Conservation (phyloP, 2,113 vertebrate species). For the Genyomyrus donnyi region DNA sequence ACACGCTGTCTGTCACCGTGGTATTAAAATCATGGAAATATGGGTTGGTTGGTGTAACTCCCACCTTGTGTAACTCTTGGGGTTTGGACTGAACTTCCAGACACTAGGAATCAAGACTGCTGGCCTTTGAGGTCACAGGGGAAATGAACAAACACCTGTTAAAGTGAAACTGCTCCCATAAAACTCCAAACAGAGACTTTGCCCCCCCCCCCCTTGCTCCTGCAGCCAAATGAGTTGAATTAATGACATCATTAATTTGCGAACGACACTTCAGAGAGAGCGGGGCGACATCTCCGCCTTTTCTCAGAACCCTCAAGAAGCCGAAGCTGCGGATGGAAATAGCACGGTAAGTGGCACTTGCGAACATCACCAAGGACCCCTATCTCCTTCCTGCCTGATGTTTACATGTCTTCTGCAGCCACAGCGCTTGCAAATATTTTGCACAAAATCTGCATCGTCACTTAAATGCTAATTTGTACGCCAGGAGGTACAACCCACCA, state of each 20-base stretch:
- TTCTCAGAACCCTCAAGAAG: background rate
- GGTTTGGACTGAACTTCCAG: background rate
- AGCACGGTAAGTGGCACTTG: background rate
- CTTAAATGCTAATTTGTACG: background rate
- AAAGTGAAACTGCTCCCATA: background rate
- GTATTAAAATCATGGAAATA: background rate
- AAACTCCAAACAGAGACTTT: background rate
- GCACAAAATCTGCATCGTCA: background rate
- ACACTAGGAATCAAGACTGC: background rate
- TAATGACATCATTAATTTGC: constrained; percentile 11
- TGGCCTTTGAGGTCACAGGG: background rate
- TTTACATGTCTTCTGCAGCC: background rate
- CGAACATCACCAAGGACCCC: background rate
- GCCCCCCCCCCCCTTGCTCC: background rate
- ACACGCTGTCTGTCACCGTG: background rate
- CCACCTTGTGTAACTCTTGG: background rate
- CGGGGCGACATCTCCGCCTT: background rate
- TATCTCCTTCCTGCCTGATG: background rate
- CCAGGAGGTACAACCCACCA: background rate
- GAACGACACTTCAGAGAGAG: background rate
- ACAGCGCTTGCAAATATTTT: background rate
- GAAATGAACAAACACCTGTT: background rate
- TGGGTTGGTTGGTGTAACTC: background rate
- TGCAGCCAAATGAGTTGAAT: background rate
- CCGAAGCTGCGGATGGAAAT: background rate